A percentile compares a stretch with the other conserved stretches of the same genome.
These are phyloP conservation scores for Luidia sarsii DNA, from an alignment of 53 echinoderm and acorn worm species.

Conservation along the genomic window DNA sequence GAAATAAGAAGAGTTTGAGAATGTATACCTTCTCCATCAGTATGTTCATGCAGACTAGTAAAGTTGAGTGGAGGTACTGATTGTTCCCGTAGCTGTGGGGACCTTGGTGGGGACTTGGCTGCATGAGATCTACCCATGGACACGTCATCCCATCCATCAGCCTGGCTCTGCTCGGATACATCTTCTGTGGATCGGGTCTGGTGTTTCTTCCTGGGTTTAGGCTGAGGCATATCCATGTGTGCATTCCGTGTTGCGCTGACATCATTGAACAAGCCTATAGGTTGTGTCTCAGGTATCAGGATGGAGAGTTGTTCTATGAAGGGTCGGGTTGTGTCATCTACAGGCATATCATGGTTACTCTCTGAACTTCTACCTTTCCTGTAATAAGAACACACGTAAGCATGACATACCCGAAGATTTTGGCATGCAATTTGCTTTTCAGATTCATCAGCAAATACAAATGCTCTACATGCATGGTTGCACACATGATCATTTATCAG, in stretches of 20 bases:
- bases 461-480: too few species aligned
- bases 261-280: not conserved
- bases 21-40: conserved; percentile 79
- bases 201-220: conserved; percentile 54
- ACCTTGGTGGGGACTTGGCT: conserved; percentile 26
- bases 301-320: conserved; percentile 30
- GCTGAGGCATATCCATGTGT: conserved; percentile 36
- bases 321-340: not conserved
- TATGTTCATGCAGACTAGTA: conserved; percentile 80
- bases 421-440: too few species aligned
- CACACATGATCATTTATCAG: too few species aligned
- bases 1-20: not conserved
- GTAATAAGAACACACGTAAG: too few species aligned
- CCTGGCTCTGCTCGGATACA: not conserved
- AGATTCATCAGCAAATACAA: too few species aligned
- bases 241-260: not conserved
- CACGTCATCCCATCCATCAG: conserved; percentile 25
- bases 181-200: not conserved
- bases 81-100: conserved; percentile 37
- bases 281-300: conserved; percentile 17
- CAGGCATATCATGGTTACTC: not conserved
- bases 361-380: conserved; percentile 21
- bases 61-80: conserved; percentile 82
- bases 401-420: too few species aligned
- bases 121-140: not conserved